Base-by-base conservation (phyloP, 53 echinoderm and acorn worm species). In the Echinarachnius parma region DNA sequence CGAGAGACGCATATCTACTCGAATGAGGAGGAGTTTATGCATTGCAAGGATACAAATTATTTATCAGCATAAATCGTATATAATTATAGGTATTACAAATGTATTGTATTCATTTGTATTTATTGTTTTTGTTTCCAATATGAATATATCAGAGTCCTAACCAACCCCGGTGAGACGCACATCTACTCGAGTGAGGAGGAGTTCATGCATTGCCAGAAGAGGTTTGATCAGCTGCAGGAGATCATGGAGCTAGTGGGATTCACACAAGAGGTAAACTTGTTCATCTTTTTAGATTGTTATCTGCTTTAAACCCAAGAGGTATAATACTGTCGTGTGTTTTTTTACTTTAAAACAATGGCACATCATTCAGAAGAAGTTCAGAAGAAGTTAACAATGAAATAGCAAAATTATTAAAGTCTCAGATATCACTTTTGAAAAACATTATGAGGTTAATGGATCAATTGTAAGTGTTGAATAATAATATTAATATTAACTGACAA, bases 211-310 rank as follows among this genome's bases (percentile, higher is more conserved):
- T 88, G 88, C 34, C 85, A 91, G 60, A 77, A 62, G 53, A 82
- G 68, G 84, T 96, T 82, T 59, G 96, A 96, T 68, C 91, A 96
- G 13, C 82, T 96, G 15, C 90, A 96, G 56, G 90, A 91, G 0
- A 90, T 91, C 58, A 87, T 96, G 85, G 91, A 90, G 29, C 75
- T 90, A 7, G 96, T 96, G 0, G 96, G 96, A 30, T 96, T 96
- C 79, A 84, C 96, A 2, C 90, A 91, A 62, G 90, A 84, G 77
- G 92, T 92, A 77, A 53, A 34, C 39, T 39, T 13, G 39, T 13
- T 13, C 39, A n/a, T n/a, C n/a, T n/a, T n/a, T n/a, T n/a, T n/a
- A n/a, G n/a, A n/a, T n/a, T n/a, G n/a, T n/a, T n/a, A n/a, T n/a
- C n/a, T n/a, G n/a, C n/a, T n/a, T n/a, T n/a, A n/a, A n/a, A n/a